A percentile compares a stretch with the other conserved stretches of the same genome.
These are phyloP conservation scores for Tinea trinotella DNA, from an alignment of 2,888 invertebrate species.

Conservation along the genomic window DNA sequence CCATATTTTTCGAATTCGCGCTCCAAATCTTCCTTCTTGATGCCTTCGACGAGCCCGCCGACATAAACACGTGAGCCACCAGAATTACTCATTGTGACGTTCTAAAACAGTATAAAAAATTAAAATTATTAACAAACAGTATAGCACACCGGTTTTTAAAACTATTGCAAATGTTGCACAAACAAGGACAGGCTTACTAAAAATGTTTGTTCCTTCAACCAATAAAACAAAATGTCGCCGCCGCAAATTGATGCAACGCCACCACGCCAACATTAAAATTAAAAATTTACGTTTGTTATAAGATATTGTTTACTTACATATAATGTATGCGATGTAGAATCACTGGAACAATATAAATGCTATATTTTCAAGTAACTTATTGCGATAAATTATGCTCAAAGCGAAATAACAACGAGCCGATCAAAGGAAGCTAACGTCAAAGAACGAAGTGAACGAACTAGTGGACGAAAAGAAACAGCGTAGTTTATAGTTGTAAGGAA, in stretches of 20 bases:
- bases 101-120: not conserved
- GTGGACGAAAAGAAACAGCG: slow-evolving; percentile 24
- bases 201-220: slow-evolving; percentile 10
- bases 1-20: slow-evolving; percentile 93
- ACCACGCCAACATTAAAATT: slow-evolving; percentile 21
- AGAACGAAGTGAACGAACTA: slow-evolving; percentile 34
- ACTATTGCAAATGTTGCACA: not conserved
- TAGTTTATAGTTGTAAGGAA: too few species aligned
- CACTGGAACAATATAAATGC: not conserved
- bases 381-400: not conserved
- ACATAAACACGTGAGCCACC: slow-evolving; percentile 86
- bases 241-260: slow-evolving; percentile 50
- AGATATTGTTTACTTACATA: not conserved
- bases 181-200: not conserved
- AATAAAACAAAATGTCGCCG: slow-evolving; percentile 66
- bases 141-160: not conserved
- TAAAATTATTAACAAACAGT: not conserved
- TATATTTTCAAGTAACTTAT: not conserved
- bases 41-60: slow-evolving; percentile 89
- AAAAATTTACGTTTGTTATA: not conserved
- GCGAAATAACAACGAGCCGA: slow-evolving; percentile 27
- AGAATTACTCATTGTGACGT: slow-evolving; percentile 50
- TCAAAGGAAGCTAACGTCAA: slow-evolving; percentile 31
- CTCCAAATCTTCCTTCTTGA: slow-evolving; percentile 94
- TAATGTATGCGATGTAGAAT: not conserved